A percentile compares a stretch with the other conserved stretches of the same genome.
These are phyloP conservation scores for Delia radicum DNA, from an alignment of 1,140 invertebrate species.

Conservation along the genomic window DNA sequence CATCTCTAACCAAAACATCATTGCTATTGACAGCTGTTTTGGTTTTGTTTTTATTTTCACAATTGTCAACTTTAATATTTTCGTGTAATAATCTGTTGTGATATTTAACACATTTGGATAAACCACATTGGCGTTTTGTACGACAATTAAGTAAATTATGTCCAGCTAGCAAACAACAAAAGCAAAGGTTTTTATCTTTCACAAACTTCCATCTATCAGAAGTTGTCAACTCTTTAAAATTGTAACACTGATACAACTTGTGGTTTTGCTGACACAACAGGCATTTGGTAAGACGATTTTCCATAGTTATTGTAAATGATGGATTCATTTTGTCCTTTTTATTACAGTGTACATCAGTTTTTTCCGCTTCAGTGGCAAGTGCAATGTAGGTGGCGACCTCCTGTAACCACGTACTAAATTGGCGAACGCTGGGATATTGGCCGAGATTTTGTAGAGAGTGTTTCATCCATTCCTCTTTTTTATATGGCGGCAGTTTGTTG, in stretches of 20 bases:
- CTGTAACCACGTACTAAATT: neutral
- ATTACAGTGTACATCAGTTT: neutral
- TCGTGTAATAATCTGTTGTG: too few relatives aligned
- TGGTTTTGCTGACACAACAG: neutral
- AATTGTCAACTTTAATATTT: too few relatives aligned
- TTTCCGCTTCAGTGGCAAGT: neutral
- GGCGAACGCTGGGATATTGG: neutral
- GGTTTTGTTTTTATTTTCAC: too few relatives aligned
- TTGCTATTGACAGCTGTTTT: too few relatives aligned
- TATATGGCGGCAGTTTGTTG: constrained; percentile 10
- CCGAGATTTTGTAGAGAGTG: neutral
- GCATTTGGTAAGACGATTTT: neutral
- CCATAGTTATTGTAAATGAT: neutral
- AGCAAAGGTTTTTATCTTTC: constrained; percentile 13
- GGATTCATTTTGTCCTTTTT: neutral
- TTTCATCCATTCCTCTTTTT: constrained; percentile 20
- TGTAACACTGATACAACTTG: neutral
- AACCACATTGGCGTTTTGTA: neutral
- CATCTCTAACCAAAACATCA: too few relatives aligned
- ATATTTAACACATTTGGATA: too few relatives aligned
- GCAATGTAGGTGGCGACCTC: constrained; percentile 27
- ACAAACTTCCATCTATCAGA: constrained; percentile 9
- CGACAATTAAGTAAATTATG: too few relatives aligned
- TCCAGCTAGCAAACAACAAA: neutral
- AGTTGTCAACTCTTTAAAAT: neutral